Evolutionary conservation across 2,113 vertebrate species (phyloP).

Genomic region (Varanus salvator): DNA sequence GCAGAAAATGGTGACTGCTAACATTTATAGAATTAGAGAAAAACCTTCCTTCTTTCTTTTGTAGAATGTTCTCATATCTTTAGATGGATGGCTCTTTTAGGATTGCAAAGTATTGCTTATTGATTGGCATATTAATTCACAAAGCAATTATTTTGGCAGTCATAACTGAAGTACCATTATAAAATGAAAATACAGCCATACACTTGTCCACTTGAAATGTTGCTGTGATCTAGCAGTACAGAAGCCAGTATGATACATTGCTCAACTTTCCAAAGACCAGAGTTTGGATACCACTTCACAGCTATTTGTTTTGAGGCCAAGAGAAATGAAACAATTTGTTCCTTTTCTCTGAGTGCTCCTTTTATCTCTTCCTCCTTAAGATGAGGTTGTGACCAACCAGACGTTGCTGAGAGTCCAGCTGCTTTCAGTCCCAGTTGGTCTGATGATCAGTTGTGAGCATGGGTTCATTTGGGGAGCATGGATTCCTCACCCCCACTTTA

Average conservation of each 20-base stretch:
- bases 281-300: neutral
- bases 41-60: neutral
- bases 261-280: neutral
- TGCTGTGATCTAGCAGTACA: neutral
- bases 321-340: neutral
- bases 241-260: neutral
- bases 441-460: too few relatives aligned
- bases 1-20: neutral
- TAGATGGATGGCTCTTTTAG: neutral
- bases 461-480: too few relatives aligned
- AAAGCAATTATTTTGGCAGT: slow-evolving; percentile 13
- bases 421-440: too few relatives aligned
- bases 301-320: neutral
- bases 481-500: neutral
- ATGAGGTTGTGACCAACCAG: too few relatives aligned
- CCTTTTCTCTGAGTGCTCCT: neutral
- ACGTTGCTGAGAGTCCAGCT: too few relatives aligned
- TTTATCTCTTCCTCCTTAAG: too few relatives aligned
- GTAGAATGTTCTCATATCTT: neutral
- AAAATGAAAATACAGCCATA: slow-evolving; percentile 20
- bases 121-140: slow-evolving; percentile 16
- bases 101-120: neutral
- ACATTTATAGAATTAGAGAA: too few relatives aligned
- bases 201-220: neutral
- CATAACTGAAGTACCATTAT: neutral